phyloP scores from a whole-genome alignment of 2,888 invertebrate genomes.

The Oligia strigilis region DNA sequence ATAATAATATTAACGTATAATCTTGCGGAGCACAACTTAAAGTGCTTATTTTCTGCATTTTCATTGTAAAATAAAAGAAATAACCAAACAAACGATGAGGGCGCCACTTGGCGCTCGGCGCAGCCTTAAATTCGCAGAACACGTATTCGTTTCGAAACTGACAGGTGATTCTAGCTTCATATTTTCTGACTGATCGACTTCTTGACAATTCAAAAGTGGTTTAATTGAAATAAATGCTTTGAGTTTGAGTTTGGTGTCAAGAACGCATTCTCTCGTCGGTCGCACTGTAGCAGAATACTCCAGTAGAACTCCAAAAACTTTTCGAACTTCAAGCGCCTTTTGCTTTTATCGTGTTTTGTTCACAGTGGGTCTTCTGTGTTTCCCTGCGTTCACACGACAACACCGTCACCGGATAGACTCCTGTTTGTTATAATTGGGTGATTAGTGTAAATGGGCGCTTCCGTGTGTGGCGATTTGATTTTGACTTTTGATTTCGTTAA shows the following conservation, averaged over 20 bases:
- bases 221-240: too few relatives aligned
- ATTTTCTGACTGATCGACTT: too few relatives aligned
- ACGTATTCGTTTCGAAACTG: background rate
- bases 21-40: too few relatives aligned
- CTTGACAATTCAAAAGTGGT: too few relatives aligned
- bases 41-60: too few relatives aligned
- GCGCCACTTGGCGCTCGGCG: too few relatives aligned
- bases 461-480: conserved; percentile 58
- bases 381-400: background rate
- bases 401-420: conserved; percentile 63
- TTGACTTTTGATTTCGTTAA: conserved; percentile 56
- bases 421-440: conserved; percentile 60
- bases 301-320: background rate
- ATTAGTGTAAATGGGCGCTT: conserved; percentile 60
- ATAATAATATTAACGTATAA: too few relatives aligned
- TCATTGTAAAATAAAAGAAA: too few relatives aligned
- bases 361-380: conserved; percentile 39
- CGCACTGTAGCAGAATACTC: background rate
- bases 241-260: background rate
- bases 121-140: background rate
- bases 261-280: background rate
- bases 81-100: too few relatives aligned
- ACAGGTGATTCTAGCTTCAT: too few relatives aligned
- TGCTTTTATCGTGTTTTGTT: conserved; percentile 1
- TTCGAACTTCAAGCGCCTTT: background rate